A percentile compares a stretch with the other conserved stretches of the same genome.
phyloP scores from a whole-genome alignment of 2,113 vertebrate species.

The Oncorhynchus clarkii region DNA sequence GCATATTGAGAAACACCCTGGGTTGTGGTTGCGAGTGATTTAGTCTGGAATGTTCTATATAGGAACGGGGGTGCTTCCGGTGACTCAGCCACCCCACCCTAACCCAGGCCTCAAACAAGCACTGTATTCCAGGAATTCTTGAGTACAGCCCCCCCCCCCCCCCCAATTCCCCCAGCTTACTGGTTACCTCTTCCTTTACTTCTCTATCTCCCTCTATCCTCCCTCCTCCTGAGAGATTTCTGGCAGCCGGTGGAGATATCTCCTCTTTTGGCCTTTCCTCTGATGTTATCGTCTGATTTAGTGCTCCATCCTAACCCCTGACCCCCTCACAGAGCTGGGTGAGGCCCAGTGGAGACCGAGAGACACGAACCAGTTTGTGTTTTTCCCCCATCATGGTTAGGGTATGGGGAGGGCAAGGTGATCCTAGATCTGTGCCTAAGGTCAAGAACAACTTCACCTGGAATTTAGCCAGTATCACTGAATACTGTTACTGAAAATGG shows the following conservation, averaged over 20 bases:
- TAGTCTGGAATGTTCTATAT: conserved; percentile 45
- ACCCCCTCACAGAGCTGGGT: no score
- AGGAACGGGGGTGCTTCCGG: conserved; percentile 27
- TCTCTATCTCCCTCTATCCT: not conserved
- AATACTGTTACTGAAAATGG: no score
- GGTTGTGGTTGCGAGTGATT: conserved; percentile 45
- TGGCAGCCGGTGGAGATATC: no score
- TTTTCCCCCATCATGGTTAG: no score
- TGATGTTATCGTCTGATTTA: not conserved
- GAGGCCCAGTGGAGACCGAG: no score
- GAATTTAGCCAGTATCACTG: no score
- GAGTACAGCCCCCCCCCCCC: not conserved
- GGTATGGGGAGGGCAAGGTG: no score
- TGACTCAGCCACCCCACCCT: conserved; percentile 56
- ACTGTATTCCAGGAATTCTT: conserved; percentile 45
- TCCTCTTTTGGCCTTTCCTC: no score
- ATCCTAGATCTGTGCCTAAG: no score
- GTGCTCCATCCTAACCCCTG: not conserved
- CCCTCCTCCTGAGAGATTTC: conserved; percentile 1
- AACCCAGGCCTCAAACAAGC: conserved; percentile 40
- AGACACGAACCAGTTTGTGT: no score
- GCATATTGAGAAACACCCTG: not conserved
- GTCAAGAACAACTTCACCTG: no score
- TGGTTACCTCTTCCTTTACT: not conserved
- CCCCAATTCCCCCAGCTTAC: not conserved